phyloP scores from a whole-genome alignment of 2,797 vertebrate species.

The Hippocampus kuda region DNA sequence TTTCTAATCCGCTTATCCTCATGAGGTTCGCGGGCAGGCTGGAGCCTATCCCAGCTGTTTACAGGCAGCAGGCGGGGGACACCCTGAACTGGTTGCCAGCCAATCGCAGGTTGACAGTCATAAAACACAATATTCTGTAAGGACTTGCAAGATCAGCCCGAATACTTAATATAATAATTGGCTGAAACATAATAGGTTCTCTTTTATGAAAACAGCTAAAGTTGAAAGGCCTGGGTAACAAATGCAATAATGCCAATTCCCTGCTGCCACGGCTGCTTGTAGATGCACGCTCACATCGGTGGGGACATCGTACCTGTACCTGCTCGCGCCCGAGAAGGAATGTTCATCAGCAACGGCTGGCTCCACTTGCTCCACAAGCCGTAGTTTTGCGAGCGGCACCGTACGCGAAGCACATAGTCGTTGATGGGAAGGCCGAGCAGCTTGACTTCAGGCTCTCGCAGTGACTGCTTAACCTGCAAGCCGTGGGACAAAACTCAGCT shows the following conservation, averaged over 20 bases:
- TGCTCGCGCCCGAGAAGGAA: slow-evolving; percentile 36
- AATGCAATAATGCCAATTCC: background rate
- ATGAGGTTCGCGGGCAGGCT: too few relatives aligned
- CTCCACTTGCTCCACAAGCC: slow-evolving; percentile 70
- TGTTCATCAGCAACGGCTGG: slow-evolving; percentile 33
- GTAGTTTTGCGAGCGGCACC: slow-evolving; percentile 63
- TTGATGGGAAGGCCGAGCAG: slow-evolving; percentile 57
- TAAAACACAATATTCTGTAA: too few relatives aligned
- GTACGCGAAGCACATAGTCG: slow-evolving; percentile 57
- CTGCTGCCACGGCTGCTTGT: background rate
- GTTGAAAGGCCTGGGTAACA: background rate
- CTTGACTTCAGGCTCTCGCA: slow-evolving; percentile 57
- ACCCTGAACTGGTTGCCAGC: too few relatives aligned
- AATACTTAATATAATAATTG: too few relatives aligned
- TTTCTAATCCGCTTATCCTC: too few relatives aligned
- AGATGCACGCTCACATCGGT: background rate
- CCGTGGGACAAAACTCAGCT: background rate
- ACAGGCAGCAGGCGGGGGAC: too few relatives aligned
- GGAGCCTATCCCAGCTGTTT: too few relatives aligned
- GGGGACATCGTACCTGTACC: slow-evolving; percentile 45
- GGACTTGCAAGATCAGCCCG: too few relatives aligned
- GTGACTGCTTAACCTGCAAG: slow-evolving; percentile 54
- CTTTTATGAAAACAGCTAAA: too few relatives aligned
- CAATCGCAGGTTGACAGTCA: too few relatives aligned
- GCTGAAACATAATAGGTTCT: too few relatives aligned